Base-by-base conservation (phyloP, 2,888 invertebrate species). In the Pristionchus exspectatus region DNA sequence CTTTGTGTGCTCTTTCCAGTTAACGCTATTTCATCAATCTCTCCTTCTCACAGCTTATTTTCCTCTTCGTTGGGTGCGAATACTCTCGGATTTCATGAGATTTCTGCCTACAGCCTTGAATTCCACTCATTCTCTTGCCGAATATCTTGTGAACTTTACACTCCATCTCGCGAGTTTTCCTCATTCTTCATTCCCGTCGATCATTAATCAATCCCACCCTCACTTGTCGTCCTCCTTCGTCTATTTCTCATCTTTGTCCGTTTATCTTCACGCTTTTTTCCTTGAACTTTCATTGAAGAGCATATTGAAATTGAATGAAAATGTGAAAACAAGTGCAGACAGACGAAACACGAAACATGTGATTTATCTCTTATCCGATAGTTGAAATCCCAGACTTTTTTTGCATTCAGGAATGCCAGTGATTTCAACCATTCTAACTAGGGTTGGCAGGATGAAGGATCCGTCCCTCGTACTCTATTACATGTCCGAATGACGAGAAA, bases 21-120 rank as follows among this genome's bases (percentile, higher is more conserved):
- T 38, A 74, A 30, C 30, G 27, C 33, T 27, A 74, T 74, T 74
- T 38, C 74, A 33, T 74, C 74, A 33, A 74, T 74, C 74, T 74
- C 74, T 21, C 74, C 3, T 38, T 74, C 33, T 74, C 38, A 18
- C 38, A 21, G 38, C 33, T 74, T 38, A 74, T 74, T 74, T 74
- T 38, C 14, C 24, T 38, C 38, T 74, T 38, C 4, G 21, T 9
- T 16, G 69, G 30, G 10, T 56, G 63, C 10, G 69, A 30, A 69
- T 7, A 30, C 12, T 30, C 69, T 69, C 69, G 30, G 30, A 69
- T 69, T 69, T 69, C 69, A 16, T 30, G 30, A 30, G 30, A 69
- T 30, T 30, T 69, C 30, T 69, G 69, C n/a, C n/a, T n/a, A n/a
- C 69, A 30, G 30, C 2, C 12, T 69, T 18, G 69, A 69, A 69